These are phyloP conservation scores for Cercopithecus mona DNA, from an alignment of 2,113 vertebrate genomes.

Conservation along the genomic window DNA sequence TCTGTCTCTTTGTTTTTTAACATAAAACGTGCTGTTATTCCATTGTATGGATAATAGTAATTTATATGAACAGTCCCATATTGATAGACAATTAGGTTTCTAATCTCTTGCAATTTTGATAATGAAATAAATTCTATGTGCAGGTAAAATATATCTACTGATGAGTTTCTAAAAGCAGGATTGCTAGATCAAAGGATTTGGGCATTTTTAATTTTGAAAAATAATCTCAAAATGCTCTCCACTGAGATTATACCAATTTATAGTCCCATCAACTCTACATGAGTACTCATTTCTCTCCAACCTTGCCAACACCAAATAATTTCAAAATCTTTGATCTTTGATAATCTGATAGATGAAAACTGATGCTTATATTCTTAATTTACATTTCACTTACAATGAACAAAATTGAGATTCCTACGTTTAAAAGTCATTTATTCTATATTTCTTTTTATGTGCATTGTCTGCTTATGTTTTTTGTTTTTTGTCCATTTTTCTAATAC, in stretches of 20 bases:
- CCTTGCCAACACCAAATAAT: not conserved
- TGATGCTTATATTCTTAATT: not conserved
- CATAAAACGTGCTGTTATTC: not conserved
- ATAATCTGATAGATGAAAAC: not conserved
- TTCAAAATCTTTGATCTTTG: not conserved
- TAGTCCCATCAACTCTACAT: not conserved
- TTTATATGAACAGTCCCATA: not conserved
- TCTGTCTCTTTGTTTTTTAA: not conserved
- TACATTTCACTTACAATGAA: not conserved
- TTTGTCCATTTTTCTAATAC: not conserved
- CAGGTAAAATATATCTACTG: not conserved
- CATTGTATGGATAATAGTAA: not conserved
- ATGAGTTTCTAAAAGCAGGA: not conserved
- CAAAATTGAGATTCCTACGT: not conserved
- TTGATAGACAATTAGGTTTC: not conserved
- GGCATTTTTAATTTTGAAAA: not conserved
- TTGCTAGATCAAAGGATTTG: not conserved
- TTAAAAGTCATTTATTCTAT: not conserved
- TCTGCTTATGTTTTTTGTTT: not conserved
- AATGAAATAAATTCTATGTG: not conserved
- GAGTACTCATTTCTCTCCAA: not conserved
- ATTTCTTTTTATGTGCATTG: not conserved
- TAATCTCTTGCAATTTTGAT: not conserved
- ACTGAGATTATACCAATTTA: not conserved
- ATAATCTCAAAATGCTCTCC: not conserved